Percentiles rank a stretch among this genome's conserved stretches.
Conservation (phyloP, 2,888 invertebrate species). For the Cryptosula pallasiana region DNA sequence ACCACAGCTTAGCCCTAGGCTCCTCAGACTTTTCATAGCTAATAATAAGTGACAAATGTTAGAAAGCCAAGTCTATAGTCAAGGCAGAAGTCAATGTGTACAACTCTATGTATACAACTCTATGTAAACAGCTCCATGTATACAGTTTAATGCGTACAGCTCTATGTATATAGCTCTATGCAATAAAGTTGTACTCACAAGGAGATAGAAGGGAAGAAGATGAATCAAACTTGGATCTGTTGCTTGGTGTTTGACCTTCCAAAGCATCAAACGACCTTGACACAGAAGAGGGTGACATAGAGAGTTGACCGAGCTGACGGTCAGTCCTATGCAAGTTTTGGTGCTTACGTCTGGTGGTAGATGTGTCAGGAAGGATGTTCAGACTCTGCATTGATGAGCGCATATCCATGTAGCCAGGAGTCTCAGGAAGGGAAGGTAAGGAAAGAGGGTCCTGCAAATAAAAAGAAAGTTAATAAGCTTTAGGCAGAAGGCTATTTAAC, state of each 20-base stretch:
- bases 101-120: too few relatives aligned
- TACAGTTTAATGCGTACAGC: too few relatives aligned
- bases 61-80: too few relatives aligned
- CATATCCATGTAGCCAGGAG: neutral
- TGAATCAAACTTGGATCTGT: neutral
- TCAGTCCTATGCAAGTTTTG: neutral
- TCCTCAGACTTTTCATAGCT: slow-evolving; percentile 5
- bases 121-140: too few relatives aligned
- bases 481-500: too few relatives aligned
- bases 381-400: neutral
- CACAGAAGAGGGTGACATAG: neutral
- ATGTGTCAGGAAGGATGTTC: neutral
- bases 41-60: neutral
- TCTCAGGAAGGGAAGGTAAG: neutral
- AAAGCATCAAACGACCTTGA: slow-evolving; percentile 14
- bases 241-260: neutral
- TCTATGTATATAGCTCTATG: too few relatives aligned
- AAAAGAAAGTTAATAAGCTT: too few relatives aligned
- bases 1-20: slow-evolving; percentile 1
- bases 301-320: neutral
- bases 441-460: slow-evolving; percentile 12
- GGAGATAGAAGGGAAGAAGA: neutral
- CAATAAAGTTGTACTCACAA: slow-evolving; percentile 3
- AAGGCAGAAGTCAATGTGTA: too few relatives aligned
- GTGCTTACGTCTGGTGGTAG: neutral